Conservation (phyloP, 2,888 invertebrate species). For the Petrophora chlorosata region DNA sequence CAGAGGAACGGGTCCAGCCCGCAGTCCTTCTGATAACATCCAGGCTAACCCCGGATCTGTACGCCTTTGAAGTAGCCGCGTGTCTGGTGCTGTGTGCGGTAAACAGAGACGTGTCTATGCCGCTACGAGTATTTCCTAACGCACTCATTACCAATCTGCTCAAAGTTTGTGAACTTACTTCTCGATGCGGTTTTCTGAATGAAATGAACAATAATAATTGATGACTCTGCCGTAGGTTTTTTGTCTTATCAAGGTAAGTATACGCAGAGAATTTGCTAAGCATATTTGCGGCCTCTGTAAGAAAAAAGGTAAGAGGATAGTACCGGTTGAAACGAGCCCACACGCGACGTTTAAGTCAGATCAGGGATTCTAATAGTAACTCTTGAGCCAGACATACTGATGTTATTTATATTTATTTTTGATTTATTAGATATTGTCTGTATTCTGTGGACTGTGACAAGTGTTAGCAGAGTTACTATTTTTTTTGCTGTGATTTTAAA, state of each 20-base stretch:
- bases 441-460: not conserved
- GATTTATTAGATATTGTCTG: too few relatives aligned
- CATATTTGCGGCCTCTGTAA: not conserved
- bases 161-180: not conserved
- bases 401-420: not conserved
- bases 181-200: too few relatives aligned
- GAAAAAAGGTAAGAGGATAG: not conserved
- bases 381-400: not conserved
- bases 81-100: not conserved
- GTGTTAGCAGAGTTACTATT: not conserved
- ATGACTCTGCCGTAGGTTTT: too few relatives aligned
- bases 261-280: not conserved
- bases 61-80: not conserved
- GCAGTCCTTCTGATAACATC: not conserved
- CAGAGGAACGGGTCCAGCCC: not conserved
- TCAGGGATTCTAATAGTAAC: too few relatives aligned
- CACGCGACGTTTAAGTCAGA: not conserved
- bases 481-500: not conserved
- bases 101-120: not conserved
- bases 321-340: not conserved
- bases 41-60: not conserved
- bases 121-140: not conserved
- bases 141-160: not conserved
- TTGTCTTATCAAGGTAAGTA: too few relatives aligned
- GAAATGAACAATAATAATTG: too few relatives aligned